These are phyloP conservation scores for Machimus rusticus DNA, from an alignment of 2,888 invertebrate species.

Conservation along the genomic window DNA sequence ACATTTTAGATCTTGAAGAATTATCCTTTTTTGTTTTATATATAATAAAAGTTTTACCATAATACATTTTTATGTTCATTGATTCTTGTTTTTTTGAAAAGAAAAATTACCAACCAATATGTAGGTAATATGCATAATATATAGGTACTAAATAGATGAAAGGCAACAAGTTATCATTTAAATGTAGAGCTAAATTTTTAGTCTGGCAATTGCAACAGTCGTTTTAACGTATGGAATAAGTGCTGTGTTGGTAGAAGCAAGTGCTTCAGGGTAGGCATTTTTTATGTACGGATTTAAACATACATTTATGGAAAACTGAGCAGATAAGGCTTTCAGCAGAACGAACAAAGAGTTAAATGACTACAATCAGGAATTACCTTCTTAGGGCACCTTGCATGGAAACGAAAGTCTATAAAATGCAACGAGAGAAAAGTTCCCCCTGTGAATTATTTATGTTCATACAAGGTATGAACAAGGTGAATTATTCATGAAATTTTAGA, in stretches of 20 bases:
- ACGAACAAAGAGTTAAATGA: neutral
- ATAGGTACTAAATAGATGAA: neutral
- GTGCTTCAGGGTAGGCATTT: neutral
- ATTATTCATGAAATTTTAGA: slow-evolving; percentile 2
- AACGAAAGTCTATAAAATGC: slow-evolving; percentile 3
- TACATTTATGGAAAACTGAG: neutral
- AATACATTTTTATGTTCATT: too few species aligned
- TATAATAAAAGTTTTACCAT: too few species aligned
- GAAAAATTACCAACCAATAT: neutral
- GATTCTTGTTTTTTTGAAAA: too few species aligned
- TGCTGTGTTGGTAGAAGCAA: neutral
- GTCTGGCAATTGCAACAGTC: neutral
- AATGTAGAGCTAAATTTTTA: neutral
- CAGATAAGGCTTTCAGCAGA: neutral
- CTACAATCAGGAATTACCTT: slow-evolving; percentile 6
- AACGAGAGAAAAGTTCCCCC: neutral
- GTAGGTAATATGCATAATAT: too few species aligned
- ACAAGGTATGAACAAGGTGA: neutral
- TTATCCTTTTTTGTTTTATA: too few species aligned
- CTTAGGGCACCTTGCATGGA: neutral
- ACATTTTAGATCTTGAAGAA: too few species aligned
- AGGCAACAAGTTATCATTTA: neutral
- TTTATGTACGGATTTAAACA: neutral
- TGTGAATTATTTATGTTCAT: slow-evolving; percentile 2
- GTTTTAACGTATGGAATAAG: neutral